Conservation (phyloP, 2,888 invertebrate species). For the Tortrix viridana region DNA sequence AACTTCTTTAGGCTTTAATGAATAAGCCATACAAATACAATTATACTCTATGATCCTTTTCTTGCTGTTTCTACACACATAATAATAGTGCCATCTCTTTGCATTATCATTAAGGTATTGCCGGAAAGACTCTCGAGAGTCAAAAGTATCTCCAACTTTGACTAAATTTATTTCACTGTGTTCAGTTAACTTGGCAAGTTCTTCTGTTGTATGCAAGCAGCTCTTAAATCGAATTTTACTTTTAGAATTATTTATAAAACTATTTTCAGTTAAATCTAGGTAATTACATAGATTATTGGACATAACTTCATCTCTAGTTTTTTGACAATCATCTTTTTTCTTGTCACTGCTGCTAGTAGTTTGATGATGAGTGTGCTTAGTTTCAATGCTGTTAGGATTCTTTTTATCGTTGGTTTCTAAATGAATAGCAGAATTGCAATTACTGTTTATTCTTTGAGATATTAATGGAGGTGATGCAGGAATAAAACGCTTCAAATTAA, state of each 20-base stretch:
- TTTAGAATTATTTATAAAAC: not conserved
- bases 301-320: not conserved
- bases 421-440: too few relatives aligned
- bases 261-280: not conserved
- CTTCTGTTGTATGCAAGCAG: conserved; percentile 23
- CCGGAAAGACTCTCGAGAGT: conserved; percentile 17
- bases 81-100: conserved; percentile 30
- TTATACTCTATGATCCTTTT: conserved; percentile 23
- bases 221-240: conserved; percentile 20
- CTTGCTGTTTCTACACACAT: conserved; percentile 30
- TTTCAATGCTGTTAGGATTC: too few relatives aligned
- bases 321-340: too few relatives aligned
- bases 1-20: conserved; percentile 8
- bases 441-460: not conserved
- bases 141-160: conserved; percentile 28
- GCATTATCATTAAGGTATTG: conserved; percentile 26
- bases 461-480: not conserved
- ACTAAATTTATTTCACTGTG: conserved; percentile 7
- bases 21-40: conserved; percentile 30
- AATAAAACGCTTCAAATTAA: conserved; percentile 27
- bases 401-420: too few relatives aligned
- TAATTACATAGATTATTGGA: not conserved
- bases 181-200: conserved; percentile 15
- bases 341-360: too few relatives aligned
- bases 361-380: too few relatives aligned